Evolutionary conservation across 1,140 invertebrate species (phyloP).

Genomic region (Eulimnadia texana): DNA sequence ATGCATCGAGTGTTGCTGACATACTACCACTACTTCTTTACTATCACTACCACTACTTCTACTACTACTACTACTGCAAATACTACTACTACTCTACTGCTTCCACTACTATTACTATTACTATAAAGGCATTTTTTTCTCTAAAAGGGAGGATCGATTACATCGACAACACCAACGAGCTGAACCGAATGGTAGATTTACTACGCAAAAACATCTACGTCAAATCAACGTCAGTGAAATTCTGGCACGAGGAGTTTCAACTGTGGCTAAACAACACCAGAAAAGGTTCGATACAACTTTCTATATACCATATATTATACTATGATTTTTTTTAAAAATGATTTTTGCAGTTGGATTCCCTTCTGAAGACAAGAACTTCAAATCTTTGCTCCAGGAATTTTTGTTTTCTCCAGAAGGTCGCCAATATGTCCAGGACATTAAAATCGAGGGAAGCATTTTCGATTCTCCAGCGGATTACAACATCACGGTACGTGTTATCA

Average conservation of each 20-base stretch:
- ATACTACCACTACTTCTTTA: no score
- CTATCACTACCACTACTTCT: no score
- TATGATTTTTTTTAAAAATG: not conserved
- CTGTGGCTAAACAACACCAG: conserved; percentile 16
- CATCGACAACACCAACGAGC: conserved; percentile 25
- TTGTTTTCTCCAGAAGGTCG: conserved; percentile 30
- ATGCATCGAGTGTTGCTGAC: no score
- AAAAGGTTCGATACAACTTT: no score
- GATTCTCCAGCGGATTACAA: conserved; percentile 27
- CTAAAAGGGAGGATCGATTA: conserved; percentile 27
- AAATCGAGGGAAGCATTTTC: conserved; percentile 27
- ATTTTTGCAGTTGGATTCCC: not conserved
- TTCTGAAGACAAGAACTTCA: conserved; percentile 28
- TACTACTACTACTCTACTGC: no score
- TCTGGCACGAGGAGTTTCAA: conserved; percentile 24
- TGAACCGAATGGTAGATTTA: conserved; percentile 23
- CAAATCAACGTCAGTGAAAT: conserved; percentile 29
- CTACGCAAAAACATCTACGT: conserved; percentile 28
- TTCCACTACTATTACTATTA: no score
- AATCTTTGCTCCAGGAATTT: conserved; percentile 29
- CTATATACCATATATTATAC: not conserved
- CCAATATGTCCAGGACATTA: conserved; percentile 31
- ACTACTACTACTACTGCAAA: no score
- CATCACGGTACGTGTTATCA: conserved; percentile 28
- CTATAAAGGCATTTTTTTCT: no score